phyloP scores from a whole-genome alignment of 1,140 invertebrate species.

The Drosophila sturtevanti region DNA sequence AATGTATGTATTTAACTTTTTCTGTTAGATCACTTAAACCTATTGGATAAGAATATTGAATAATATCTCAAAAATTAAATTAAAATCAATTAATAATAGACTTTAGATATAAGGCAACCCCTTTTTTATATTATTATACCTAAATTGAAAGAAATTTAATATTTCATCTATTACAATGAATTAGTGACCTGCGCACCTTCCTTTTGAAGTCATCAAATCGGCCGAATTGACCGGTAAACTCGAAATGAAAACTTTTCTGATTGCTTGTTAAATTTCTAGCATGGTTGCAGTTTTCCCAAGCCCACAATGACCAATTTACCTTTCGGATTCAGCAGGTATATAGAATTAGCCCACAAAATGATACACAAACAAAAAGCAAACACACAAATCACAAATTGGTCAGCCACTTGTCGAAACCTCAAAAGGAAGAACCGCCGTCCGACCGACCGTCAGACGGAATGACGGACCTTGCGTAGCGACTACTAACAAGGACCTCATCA shows the following conservation, averaged over 20 bases:
- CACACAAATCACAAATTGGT: conserved; percentile 57
- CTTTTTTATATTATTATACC: too few species aligned
- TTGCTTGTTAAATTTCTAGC: conserved; percentile 55
- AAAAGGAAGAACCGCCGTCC: conserved; percentile 47
- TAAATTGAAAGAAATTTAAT: too few species aligned
- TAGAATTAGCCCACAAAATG: conserved; percentile 73
- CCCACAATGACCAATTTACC: conserved; percentile 28
- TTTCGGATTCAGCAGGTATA: conserved; percentile 39
- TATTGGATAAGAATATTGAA: too few species aligned
- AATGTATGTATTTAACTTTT: too few species aligned
- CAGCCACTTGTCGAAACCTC: conserved; percentile 68
- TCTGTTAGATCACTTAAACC: too few species aligned
- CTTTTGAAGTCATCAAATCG: background rate
- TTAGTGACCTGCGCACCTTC: background rate
- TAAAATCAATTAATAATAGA: too few species aligned
- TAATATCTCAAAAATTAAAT: too few species aligned
- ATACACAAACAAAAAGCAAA: conserved; percentile 57
- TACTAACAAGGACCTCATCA: conserved; percentile 66
- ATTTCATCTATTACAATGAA: background rate
- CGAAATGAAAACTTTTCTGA: background rate
- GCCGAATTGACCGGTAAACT: conserved; percentile 18
- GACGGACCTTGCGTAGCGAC: background rate
- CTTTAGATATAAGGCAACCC: too few species aligned
- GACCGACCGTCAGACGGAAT: background rate
- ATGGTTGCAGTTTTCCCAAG: conserved; percentile 57